Evolutionary conservation across 2,797 vertebrate genomes (phyloP).

Genomic region (Hirundo rustica): DNA sequence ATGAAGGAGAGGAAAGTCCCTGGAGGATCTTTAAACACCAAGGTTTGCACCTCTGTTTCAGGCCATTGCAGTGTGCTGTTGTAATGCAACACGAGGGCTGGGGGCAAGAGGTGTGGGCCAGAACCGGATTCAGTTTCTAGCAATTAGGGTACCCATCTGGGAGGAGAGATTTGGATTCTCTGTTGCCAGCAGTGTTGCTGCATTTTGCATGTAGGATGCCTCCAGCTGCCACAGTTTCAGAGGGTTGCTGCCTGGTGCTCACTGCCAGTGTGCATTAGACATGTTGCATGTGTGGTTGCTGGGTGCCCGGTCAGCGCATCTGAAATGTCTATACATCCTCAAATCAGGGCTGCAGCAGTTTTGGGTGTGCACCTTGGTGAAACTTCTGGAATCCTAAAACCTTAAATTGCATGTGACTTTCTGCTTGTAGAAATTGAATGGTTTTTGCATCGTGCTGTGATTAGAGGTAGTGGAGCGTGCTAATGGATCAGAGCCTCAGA

Average conservation of each 20-base stretch:
- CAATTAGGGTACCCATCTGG: not conserved
- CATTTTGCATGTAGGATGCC: not conserved
- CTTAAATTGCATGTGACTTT: not conserved
- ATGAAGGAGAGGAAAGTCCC: not conserved
- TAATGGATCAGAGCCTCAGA: not conserved
- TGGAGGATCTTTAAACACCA: not conserved
- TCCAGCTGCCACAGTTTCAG: rapidly evolving
- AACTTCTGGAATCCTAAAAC: not conserved
- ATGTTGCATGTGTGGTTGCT: not conserved
- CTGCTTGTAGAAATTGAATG: not conserved
- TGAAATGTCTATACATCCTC: not conserved
- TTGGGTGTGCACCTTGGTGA: not conserved
- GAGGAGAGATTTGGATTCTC: not conserved
- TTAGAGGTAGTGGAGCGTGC: not conserved
- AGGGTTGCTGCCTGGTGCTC: not conserved
- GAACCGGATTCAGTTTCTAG: not conserved
- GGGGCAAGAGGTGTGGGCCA: not conserved
- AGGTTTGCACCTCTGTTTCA: not conserved
- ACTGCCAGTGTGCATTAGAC: rapidly evolving
- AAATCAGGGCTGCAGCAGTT: not conserved
- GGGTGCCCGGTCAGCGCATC: not conserved
- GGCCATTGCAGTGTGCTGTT: rapidly evolving
- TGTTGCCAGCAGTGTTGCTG: not conserved
- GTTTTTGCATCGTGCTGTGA: slow-evolving; percentile 33
- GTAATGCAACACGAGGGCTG: not conserved